phyloP scores from a whole-genome alignment of 2,888 invertebrate genomes.

The Scelioninae gen. 1 region DNA sequence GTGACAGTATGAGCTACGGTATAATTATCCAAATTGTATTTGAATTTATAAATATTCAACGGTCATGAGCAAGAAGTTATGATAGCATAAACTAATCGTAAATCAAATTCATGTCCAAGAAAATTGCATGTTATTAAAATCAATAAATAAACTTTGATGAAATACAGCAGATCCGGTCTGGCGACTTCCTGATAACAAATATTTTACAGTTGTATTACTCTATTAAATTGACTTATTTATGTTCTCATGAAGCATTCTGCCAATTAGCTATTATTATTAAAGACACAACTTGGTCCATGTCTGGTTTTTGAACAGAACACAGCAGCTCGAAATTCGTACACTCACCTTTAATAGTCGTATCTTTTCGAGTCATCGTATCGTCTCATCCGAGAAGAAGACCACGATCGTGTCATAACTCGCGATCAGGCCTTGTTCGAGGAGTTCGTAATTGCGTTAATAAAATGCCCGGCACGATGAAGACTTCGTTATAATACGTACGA shows the following conservation, averaged over 20 bases:
- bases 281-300: conserved; percentile 29
- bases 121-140: conserved; percentile 39
- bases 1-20: conserved; percentile 10
- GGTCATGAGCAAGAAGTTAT: background rate
- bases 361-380: conserved; percentile 54
- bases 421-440: conserved; percentile 72
- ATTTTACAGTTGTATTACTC: conserved; percentile 40
- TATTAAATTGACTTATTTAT: conserved; percentile 46
- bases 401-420: conserved; percentile 72
- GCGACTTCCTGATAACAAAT: conserved; percentile 38
- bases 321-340: conserved; percentile 16
- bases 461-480: conserved; percentile 60
- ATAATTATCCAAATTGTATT: conserved; percentile 21
- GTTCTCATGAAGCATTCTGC: conserved; percentile 17
- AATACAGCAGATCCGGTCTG: conserved; percentile 9
- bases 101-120: conserved; percentile 8
- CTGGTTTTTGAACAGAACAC: conserved; percentile 20
- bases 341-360: conserved; percentile 60
- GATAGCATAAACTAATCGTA: conserved; percentile 12
- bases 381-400: conserved; percentile 54
- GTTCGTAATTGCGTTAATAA: conserved; percentile 72
- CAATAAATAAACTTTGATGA: conserved; percentile 29
- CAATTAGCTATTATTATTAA: conserved; percentile 45
- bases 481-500: conserved; percentile 59
- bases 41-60: conserved; percentile 13